Percentiles rank a stretch among this genome's conserved stretches.
These are phyloP conservation scores for Eulemur rufifrons DNA, from an alignment of 2,113 vertebrate species.

Conservation along the genomic window DNA sequence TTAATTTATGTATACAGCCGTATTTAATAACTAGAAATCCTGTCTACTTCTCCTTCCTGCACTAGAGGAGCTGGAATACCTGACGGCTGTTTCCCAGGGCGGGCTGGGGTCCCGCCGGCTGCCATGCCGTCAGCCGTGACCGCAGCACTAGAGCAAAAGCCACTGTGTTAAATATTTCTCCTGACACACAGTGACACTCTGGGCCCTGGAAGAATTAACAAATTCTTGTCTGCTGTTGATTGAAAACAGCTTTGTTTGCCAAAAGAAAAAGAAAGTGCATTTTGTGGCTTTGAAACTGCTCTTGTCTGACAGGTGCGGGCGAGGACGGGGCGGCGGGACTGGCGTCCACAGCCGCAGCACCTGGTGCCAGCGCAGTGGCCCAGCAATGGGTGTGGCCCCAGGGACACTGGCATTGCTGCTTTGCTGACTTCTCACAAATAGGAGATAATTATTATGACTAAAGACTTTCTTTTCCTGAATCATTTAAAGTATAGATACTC, in stretches of 20 bases:
- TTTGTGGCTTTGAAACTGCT: not conserved
- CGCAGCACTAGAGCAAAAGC: not conserved
- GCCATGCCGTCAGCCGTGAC: accelerated
- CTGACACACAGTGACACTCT: accelerated
- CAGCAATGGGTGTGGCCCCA: too few species aligned
- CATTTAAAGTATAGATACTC: not conserved
- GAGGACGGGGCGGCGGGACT: accelerated
- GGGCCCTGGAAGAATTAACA: accelerated
- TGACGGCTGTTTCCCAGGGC: accelerated
- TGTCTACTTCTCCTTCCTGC: accelerated
- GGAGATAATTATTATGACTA: not conserved
- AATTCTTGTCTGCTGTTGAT: not conserved
- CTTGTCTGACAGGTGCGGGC: not conserved
- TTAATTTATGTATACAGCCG: not conserved
- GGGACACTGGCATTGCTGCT: not conserved
- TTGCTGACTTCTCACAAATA: not conserved
- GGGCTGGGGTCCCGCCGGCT: accelerated
- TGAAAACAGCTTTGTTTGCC: not conserved
- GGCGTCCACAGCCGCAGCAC: accelerated
- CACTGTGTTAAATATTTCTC: not conserved
- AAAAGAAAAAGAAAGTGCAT: not conserved
- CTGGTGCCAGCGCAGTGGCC: not conserved
- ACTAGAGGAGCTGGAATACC: not conserved
- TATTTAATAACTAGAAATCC: not conserved
- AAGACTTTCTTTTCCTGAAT: not conserved